Base-by-base conservation (phyloP, 2,113 vertebrate species). In the Sinocyclocheilus maitianheensis region DNA sequence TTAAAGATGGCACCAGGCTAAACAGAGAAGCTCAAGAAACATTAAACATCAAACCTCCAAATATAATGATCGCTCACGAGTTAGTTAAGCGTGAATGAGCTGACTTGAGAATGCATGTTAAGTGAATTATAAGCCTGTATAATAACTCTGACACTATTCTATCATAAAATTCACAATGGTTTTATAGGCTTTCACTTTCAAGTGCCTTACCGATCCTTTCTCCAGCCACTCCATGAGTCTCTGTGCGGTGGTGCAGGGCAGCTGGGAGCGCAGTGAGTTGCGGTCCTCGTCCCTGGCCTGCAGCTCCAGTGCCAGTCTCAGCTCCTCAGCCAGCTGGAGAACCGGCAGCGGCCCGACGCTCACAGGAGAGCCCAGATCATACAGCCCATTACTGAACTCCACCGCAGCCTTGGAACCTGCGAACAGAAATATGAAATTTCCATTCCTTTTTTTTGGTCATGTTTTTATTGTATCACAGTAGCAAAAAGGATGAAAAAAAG, bases 291-390 rank as follows among this genome's bases (percentile, higher is more conserved):
- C 94, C 85, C 93, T 94, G 67, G 93, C 92, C 65, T 96, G 91
- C 89, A 96, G 95, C 92, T 98, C 96, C 93, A 99, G 74, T 5
- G 97, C 96, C 69, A 96, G 91, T 88, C 93, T 96, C 86, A 99
- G 95, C 87, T 99, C 97, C 88, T 98, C 97, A 0, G 97, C 91
- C 4, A 99, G 92, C 91, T 96, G 97, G n/a, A 98, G 85, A n/a
- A 98, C 96, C 76, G 96, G 96, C 88, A 97, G 94, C 0, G 96
- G 91, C n/a, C 94, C 95, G 20, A 93, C 81, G 62, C 95, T 96
- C 85, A 94, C 87, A 0, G 96, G 94, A 1, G 96, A 95, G 18
- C 94, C 94, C 80, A 96, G 93, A 14, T 97, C 96, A 60, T 94
- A 96, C 82, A 94, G 85, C 84, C 95, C 94, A 77, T 95, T 96